A percentile compares a stretch with the other conserved stretches of the same genome.
Conservation (phyloP, 2,797 vertebrate species). For the Sciaenops ocellatus region DNA sequence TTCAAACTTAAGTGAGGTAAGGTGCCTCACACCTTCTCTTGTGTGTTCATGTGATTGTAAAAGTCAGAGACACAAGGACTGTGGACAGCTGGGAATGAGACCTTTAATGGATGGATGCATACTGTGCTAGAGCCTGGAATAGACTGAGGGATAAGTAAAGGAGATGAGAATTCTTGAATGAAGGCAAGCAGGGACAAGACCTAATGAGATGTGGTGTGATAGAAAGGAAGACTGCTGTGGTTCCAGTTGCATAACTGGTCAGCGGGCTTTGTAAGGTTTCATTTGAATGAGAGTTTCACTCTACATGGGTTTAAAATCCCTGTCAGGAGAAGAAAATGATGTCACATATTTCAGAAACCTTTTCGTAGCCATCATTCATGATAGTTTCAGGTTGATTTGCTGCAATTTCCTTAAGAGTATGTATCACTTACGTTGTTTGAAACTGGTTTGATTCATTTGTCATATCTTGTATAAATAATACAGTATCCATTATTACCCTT, state of each 20-base stretch:
- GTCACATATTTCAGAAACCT: background rate
- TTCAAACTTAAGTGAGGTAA: slow-evolving; percentile 73
- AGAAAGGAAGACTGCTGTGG: slow-evolving; percentile 3
- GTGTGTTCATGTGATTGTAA: slow-evolving; percentile 51
- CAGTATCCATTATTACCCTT: background rate
- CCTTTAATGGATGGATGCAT: slow-evolving; percentile 36
- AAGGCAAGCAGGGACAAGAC: slow-evolving; percentile 23
- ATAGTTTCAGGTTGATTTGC: background rate
- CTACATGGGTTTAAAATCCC: background rate
- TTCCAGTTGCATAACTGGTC: background rate
- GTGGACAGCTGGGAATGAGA: slow-evolving; percentile 77
- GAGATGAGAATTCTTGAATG: slow-evolving; percentile 26
- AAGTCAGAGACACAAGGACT: slow-evolving; percentile 63
- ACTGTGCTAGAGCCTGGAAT: slow-evolving; percentile 50
- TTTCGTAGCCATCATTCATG: background rate
- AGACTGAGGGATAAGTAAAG: slow-evolving; percentile 53
- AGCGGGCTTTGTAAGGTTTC: background rate
- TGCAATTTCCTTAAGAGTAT: background rate
- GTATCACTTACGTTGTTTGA: background rate
- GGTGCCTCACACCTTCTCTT: slow-evolving; percentile 69
- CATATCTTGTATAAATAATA: background rate
- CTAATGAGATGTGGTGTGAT: background rate
- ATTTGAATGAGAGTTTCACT: background rate
- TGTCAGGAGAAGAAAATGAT: background rate
- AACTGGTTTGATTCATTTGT: background rate